Evolutionary conservation across 2,797 vertebrate species (phyloP).

Genomic region (Acipenser transmontanus): DNA sequence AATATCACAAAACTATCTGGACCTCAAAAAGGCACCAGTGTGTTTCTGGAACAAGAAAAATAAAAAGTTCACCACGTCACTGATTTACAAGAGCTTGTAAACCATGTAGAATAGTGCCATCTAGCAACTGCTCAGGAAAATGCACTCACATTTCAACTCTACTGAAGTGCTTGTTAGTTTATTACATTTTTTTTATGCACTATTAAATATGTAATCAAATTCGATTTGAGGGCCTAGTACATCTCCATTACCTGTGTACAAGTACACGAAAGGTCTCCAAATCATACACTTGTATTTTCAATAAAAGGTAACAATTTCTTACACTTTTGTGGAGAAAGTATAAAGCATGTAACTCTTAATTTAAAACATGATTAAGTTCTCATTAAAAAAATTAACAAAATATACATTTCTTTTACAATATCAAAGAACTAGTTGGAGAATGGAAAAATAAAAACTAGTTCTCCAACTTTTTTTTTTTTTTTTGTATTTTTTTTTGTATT

Average conservation of each 20-base stretch:
- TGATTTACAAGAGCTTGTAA: slow-evolving; percentile 15
- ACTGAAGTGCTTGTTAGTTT: too few relatives aligned
- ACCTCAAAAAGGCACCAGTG: slow-evolving; percentile 2
- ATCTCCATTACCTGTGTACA: too few relatives aligned
- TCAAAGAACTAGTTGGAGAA: slow-evolving; percentile 42
- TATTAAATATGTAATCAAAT: too few relatives aligned
- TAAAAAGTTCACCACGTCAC: neutral
- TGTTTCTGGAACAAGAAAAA: neutral
- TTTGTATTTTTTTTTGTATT: slow-evolving; percentile 45
- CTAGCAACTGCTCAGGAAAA: too few relatives aligned
- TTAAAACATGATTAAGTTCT: slow-evolving; percentile 41
- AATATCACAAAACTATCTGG: slow-evolving; percentile 14
- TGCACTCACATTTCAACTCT: too few relatives aligned
- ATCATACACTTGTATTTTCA: too few relatives aligned
- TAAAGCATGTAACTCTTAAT: slow-evolving; percentile 51
- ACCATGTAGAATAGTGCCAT: slow-evolving; percentile 29
- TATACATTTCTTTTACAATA: slow-evolving; percentile 51
- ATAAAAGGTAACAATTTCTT: slow-evolving; percentile 19
- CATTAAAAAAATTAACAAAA: slow-evolving; percentile 55
- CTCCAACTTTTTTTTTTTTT: slow-evolving; percentile 22
- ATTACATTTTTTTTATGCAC: too few relatives aligned
- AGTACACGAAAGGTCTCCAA: too few relatives aligned
- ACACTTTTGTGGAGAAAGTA: slow-evolving; percentile 50
- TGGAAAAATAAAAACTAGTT: slow-evolving; percentile 45
- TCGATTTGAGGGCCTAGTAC: too few relatives aligned